Evolutionary conservation across 2,113 vertebrate species (phyloP), one percentile per base, ranked within the genome.

Genomic region (Heterotis niloticus): DNA sequence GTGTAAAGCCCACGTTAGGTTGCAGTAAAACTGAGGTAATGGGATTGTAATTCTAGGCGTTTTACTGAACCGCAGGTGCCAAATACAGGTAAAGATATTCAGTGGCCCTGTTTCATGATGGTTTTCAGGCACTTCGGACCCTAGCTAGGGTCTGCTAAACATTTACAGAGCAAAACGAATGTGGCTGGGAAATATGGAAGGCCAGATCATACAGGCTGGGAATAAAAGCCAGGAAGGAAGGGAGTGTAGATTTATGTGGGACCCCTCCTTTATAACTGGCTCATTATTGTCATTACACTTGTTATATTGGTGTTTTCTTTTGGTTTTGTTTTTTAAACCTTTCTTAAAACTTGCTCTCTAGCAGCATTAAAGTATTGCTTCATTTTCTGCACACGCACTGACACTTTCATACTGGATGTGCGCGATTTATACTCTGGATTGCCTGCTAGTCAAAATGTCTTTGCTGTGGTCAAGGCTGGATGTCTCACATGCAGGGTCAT

Each of bases 121-220:
- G 81, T 76, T 83, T 80, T 80, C 87, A 83, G 70, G 75, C 80
- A 76, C 79, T 70, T 82, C 57, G 23, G 80, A 83, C 79, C 52
- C 76, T 78, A 67, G 67, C 54, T 75, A 65, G 78, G 80, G 68
- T 78, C 70, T 83, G 79, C 83, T 81, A 79, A 79, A 83, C 84
- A 85, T 85, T 82, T 85, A 85, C 82, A 62, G 81, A 68, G 52
- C 72, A 78, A 62, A 81, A 78, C 78, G 77, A 79, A 87, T 75
- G 75, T 44, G 80, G 75, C 77, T 73, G 72, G 69, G 82, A 82
- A 75, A 79, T 77, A 57, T 71, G 76, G 34, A 80, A 81, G 71
- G 75, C 77, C 79, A 83, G 64, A 28, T 29, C 17, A 56, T 69
- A 17, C 44, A 11, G 66, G 60, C 60, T 72, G 28, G 71, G 65